Percentiles rank a stretch among this genome's conserved stretches.
phyloP scores from a whole-genome alignment of 2,113 vertebrate species.

The Mohoua ochrocephala region DNA sequence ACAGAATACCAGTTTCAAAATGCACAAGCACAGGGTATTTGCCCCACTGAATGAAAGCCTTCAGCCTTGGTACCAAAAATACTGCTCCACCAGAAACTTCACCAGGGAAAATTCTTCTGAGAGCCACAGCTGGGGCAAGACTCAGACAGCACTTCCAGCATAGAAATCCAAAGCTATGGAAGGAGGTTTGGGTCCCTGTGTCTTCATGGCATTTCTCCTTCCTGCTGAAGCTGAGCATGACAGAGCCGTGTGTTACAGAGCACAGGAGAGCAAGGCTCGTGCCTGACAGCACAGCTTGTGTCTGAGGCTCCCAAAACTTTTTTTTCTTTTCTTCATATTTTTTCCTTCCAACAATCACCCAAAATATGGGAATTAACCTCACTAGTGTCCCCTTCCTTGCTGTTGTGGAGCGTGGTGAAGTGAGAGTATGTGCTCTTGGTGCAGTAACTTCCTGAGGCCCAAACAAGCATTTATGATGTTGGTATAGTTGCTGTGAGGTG shows the following conservation, averaged over 20 bases:
- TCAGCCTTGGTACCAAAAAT: neutral
- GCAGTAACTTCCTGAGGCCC: neutral
- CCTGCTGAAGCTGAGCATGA: neutral
- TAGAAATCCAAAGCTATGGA: neutral
- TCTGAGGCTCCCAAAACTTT: fast-evolving
- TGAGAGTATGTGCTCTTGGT: neutral
- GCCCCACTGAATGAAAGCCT: neutral
- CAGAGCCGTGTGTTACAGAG: neutral
- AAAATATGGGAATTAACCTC: neutral
- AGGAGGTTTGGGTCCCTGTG: neutral
- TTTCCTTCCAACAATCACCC: neutral
- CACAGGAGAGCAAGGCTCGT: neutral
- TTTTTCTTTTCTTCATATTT: neutral
- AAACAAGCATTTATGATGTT: neutral
- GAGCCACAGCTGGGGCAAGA: neutral
- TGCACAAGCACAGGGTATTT: neutral
- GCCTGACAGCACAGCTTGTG: neutral
- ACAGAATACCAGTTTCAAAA: neutral
- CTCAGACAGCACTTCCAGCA: neutral
- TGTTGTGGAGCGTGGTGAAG: neutral
- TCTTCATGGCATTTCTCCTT: neutral
- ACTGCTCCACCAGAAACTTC: neutral
- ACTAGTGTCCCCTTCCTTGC: neutral
- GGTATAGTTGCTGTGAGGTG: neutral
- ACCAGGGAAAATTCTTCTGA: neutral